Percentiles rank a stretch among this genome's conserved stretches.
phyloP scores from a whole-genome alignment of 2,797 vertebrate genomes.

The Cercopithecus mitis region DNA sequence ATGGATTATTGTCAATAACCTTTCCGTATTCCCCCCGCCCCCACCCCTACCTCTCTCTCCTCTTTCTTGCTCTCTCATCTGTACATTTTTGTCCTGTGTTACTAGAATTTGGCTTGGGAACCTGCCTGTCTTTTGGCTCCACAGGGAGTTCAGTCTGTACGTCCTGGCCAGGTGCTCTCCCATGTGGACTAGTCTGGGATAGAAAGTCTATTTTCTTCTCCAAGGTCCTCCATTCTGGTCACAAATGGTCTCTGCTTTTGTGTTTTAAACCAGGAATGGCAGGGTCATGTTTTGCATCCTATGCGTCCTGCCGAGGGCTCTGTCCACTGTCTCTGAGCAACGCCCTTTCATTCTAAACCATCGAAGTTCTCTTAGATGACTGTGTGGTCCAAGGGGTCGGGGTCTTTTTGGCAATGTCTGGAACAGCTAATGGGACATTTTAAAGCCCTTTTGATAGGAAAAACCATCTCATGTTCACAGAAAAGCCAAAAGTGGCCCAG shows the following conservation, averaged over 20 bases:
- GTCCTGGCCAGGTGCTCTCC: background rate
- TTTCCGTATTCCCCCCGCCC: background rate
- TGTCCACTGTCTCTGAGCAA: background rate
- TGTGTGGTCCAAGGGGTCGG: background rate
- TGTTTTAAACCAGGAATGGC: background rate
- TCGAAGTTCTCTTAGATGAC: background rate
- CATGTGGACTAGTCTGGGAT: background rate
- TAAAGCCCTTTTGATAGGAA: background rate
- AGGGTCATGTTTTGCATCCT: background rate
- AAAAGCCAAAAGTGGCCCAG: background rate
- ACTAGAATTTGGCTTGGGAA: background rate
- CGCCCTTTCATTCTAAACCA: background rate
- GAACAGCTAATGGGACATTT: background rate
- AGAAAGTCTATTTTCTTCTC: background rate
- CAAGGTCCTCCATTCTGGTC: background rate
- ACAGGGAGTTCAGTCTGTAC: background rate
- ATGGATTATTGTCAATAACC: background rate
- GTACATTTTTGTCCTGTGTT: background rate
- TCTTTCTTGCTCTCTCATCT: background rate
- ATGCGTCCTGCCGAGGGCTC: background rate
- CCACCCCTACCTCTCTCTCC: background rate
- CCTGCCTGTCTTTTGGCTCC: background rate
- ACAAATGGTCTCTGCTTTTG: background rate
- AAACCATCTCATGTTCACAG: background rate
- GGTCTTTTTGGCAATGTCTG: background rate